Conservation (phyloP, 2,888 invertebrate species). For the Cerceris rybyensis region DNA sequence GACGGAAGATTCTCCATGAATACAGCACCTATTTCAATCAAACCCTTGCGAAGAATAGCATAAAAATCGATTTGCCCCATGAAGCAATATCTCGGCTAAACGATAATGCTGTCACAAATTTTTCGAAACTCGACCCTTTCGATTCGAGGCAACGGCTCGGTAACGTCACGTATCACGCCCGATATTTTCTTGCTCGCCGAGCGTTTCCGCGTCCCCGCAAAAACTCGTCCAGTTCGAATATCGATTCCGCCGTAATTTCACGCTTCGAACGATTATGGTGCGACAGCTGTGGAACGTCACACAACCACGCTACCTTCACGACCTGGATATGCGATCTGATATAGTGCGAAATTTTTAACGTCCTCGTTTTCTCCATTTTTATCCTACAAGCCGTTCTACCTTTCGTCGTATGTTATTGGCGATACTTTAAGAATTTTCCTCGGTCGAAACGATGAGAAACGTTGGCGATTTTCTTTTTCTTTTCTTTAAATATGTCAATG, state of each 20-base stretch:
- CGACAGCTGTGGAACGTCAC: constrained; percentile 64
- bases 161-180: constrained; percentile 13
- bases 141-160: constrained; percentile 6
- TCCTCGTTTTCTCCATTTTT: background rate
- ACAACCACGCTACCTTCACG: constrained; percentile 33
- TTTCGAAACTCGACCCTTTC: constrained; percentile 26
- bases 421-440: constrained; percentile 8
- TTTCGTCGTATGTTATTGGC: background rate
- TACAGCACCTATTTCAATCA: background rate
- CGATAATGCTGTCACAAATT: constrained; percentile 15
- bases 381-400: background rate
- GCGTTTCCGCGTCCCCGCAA: constrained; percentile 46
- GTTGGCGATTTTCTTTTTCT: no score
- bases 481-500: background rate
- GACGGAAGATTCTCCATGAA: background rate
- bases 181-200: constrained; percentile 56
- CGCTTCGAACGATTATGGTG: constrained; percentile 63
- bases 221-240: constrained; percentile 58
- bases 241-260: constrained; percentile 67
- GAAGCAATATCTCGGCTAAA: background rate
- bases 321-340: constrained; percentile 50
- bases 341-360: constrained; percentile 33
- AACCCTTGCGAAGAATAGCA: background rate
- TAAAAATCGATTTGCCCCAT: background rate
- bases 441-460: no score